These are phyloP conservation scores for Cryptotis parvus DNA, from an alignment of 2,113 vertebrate genomes.

Conservation along the genomic window DNA sequence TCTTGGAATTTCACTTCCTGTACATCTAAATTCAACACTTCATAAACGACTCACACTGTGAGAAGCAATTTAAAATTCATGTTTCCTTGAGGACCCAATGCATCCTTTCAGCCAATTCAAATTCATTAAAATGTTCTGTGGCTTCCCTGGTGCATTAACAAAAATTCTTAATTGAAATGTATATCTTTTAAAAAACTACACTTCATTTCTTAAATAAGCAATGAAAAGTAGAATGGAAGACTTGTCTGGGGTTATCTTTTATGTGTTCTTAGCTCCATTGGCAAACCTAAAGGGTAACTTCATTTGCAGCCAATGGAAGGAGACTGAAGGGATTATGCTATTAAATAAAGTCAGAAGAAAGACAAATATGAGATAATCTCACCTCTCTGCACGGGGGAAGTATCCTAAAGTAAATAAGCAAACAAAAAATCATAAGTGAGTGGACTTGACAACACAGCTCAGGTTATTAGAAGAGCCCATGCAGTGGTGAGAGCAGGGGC, in stretches of 20 bases:
- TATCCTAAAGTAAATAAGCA: neutral
- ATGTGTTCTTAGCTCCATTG: conserved; percentile 39
- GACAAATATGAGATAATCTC: neutral
- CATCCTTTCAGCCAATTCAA: conserved; percentile 66
- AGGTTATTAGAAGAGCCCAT: too few relatives aligned
- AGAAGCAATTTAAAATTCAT: conserved; percentile 73
- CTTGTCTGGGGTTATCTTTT: conserved; percentile 3
- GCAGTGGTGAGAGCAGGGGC: too few relatives aligned
- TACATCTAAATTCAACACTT: conserved; percentile 63
- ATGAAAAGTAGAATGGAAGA: conserved; percentile 45
- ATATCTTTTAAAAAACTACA: conserved; percentile 71
- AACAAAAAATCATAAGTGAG: neutral
- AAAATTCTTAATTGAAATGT: conserved; percentile 61
- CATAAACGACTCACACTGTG: conserved; percentile 49
- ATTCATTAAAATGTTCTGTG: conserved; percentile 64
- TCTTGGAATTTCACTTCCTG: conserved; percentile 65
- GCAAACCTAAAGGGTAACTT: neutral
- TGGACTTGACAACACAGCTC: too few relatives aligned
- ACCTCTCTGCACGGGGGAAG: neutral
- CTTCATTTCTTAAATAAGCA: conserved; percentile 54
- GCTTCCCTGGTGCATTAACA: conserved; percentile 62
- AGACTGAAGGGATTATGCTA: neutral
- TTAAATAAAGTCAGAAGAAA: neutral
- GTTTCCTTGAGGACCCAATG: conserved; percentile 63
- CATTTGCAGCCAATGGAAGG: neutral